phyloP scores from a whole-genome alignment of 2,113 vertebrate species.

The Petrocephalus microphthalmus region DNA sequence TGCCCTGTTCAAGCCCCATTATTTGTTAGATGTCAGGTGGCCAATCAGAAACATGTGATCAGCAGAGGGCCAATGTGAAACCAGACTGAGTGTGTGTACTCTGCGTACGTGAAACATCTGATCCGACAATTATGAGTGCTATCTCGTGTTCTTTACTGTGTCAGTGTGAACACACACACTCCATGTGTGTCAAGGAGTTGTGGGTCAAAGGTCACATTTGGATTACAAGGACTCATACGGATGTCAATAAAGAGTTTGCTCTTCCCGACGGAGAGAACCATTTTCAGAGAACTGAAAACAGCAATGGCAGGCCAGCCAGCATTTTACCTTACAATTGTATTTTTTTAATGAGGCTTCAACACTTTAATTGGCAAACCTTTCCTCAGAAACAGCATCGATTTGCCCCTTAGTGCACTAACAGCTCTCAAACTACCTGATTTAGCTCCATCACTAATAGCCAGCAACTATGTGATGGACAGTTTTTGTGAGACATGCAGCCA shows the following conservation, averaged over 20 bases:
- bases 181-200: neutral
- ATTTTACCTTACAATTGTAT: neutral
- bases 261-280: neutral
- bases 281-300: neutral
- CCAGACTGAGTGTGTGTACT: neutral
- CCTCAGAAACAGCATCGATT: neutral
- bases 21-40: neutral
- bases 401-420: neutral
- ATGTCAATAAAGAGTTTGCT: neutral
- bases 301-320: neutral
- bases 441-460: neutral
- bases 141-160: neutral
- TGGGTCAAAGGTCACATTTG: neutral
- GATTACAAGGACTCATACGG: neutral
- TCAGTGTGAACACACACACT: neutral
- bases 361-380: neutral
- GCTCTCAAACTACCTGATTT: neutral
- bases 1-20: neutral
- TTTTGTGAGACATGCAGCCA: neutral
- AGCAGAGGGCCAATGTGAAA: neutral
- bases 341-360: neutral
- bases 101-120: neutral
- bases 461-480: constrained; percentile 1
- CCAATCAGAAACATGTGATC: constrained; percentile 4
- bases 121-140: neutral